Percentiles rank a stretch among this genome's conserved stretches.
Evolutionary conservation across 2,888 invertebrate species (phyloP).

Genomic region (Ormyrus thymus): DNA sequence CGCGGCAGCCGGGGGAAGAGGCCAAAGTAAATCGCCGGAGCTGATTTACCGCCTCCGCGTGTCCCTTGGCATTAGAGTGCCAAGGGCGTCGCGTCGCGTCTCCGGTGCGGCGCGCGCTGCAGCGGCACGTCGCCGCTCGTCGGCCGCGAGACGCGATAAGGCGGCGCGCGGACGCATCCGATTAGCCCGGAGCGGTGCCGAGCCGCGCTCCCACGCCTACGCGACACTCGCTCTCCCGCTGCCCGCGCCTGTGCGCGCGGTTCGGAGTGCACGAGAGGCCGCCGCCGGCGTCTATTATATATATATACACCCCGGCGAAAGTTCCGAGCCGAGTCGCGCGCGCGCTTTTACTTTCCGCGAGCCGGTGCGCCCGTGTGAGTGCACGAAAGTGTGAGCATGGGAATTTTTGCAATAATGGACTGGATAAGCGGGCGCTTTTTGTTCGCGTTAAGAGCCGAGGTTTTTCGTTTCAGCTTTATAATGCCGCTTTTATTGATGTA

Average conservation of each 20-base stretch:
- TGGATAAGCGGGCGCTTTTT: slow-evolving; percentile 35
- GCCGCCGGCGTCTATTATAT: too few relatives aligned
- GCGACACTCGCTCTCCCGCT: slow-evolving; percentile 14
- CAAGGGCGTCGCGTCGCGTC: slow-evolving; percentile 27
- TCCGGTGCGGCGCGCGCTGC: slow-evolving; percentile 22
- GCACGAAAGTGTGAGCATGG: slow-evolving; percentile 47
- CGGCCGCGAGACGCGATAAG: slow-evolving; percentile 10
- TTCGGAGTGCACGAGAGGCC: not conserved
- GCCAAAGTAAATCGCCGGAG: not conserved
- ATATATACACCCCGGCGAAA: slow-evolving; percentile 33
- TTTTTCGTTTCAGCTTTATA: slow-evolving; percentile 8
- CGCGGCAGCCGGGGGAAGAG: not conserved
- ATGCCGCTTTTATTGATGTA: not conserved
- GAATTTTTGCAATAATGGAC: slow-evolving; percentile 54
- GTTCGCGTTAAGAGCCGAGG: slow-evolving; percentile 10
- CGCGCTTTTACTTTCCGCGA: slow-evolving; percentile 51
- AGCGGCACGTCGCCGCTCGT: slow-evolving; percentile 25
- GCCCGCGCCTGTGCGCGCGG: slow-evolving; percentile 7
- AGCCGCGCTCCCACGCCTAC: slow-evolving; percentile 54
- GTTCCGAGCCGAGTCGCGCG: slow-evolving; percentile 32
- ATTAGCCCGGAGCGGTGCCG: slow-evolving; percentile 17
- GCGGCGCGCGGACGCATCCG: slow-evolving; percentile 45
- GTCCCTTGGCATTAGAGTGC: slow-evolving; percentile 16
- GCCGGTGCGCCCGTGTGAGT: not conserved
- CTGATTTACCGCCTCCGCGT: not conserved